A percentile compares a stretch with the other conserved stretches of the same genome.
Conservation (phyloP, 2,888 invertebrate species). For the Ecliptopera silaceata region DNA sequence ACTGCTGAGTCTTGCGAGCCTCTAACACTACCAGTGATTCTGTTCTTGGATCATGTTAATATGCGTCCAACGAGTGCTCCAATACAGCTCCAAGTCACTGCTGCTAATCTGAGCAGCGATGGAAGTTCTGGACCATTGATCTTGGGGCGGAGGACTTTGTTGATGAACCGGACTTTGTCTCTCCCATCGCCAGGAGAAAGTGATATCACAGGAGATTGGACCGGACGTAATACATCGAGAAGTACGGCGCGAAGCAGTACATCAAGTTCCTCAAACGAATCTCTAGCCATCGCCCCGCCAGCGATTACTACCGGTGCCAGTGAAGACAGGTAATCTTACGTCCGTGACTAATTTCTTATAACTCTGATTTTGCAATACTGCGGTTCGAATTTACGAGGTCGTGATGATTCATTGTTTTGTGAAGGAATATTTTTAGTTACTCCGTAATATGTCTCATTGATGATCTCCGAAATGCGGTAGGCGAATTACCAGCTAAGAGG, state of each 20-base stretch:
- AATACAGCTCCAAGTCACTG: slow-evolving; percentile 75
- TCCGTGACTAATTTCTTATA: slow-evolving; percentile 29
- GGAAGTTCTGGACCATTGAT: slow-evolving; percentile 72
- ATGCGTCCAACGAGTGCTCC: slow-evolving; percentile 76
- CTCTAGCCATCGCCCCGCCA: slow-evolving; percentile 56
- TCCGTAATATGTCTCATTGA: background rate
- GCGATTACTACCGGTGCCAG: slow-evolving; percentile 53
- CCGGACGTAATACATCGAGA: slow-evolving; percentile 62
- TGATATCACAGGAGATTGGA: slow-evolving; percentile 71
- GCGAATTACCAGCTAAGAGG: background rate
- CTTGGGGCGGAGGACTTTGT: slow-evolving; percentile 68
- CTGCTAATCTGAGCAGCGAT: slow-evolving; percentile 72
- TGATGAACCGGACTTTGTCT: slow-evolving; percentile 73
- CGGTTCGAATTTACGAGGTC: slow-evolving; percentile 45
- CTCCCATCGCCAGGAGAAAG: slow-evolving; percentile 74
- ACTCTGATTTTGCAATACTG: slow-evolving; percentile 33
- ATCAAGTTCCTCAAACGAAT: slow-evolving; percentile 73
- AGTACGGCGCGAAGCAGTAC: slow-evolving; percentile 68
- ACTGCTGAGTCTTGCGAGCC: slow-evolving; percentile 63
- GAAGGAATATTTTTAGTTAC: slow-evolving; percentile 4
- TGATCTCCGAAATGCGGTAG: background rate
- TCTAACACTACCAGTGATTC: slow-evolving; percentile 73
- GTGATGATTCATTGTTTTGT: slow-evolving; percentile 40
- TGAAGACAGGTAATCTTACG: slow-evolving; percentile 65
- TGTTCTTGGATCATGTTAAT: slow-evolving; percentile 74